phyloP scores from a whole-genome alignment of 1,140 invertebrate genomes.

The Diachasmimorpha longicaudata region DNA sequence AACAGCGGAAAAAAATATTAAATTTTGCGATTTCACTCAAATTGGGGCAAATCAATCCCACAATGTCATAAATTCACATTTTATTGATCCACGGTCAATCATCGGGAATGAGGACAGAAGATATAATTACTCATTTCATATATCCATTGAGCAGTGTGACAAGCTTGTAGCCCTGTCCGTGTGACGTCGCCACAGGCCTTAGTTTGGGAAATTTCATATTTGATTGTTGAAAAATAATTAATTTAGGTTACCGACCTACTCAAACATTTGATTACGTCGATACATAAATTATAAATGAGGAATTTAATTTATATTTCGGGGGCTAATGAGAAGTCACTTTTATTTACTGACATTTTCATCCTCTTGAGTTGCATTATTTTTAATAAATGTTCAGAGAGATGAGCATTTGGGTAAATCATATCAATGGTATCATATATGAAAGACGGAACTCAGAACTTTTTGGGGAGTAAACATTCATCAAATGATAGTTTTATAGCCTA shows the following conservation, averaged over 20 bases:
- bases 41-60: too few relatives aligned
- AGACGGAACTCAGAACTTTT: background rate
- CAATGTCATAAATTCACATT: too few relatives aligned
- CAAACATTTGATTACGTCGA: too few relatives aligned
- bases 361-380: background rate
- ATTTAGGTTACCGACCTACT: too few relatives aligned
- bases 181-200: constrained; percentile 10
- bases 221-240: background rate
- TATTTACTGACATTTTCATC: too few relatives aligned
- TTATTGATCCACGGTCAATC: background rate
- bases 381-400: background rate
- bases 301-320: too few relatives aligned
- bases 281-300: too few relatives aligned
- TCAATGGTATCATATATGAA: background rate
- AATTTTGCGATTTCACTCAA: too few relatives aligned
- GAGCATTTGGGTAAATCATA: background rate
- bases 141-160: background rate
- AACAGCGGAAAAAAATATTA: too few relatives aligned
- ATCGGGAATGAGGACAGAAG: background rate
- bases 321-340: too few relatives aligned
- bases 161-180: constrained; percentile 2
- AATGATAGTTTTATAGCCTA: too few relatives aligned
- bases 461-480: too few relatives aligned
- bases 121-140: background rate
- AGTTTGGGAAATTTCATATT: background rate